Conservation (phyloP, 2,797 vertebrate genomes). For the Australoheros facetus region DNA sequence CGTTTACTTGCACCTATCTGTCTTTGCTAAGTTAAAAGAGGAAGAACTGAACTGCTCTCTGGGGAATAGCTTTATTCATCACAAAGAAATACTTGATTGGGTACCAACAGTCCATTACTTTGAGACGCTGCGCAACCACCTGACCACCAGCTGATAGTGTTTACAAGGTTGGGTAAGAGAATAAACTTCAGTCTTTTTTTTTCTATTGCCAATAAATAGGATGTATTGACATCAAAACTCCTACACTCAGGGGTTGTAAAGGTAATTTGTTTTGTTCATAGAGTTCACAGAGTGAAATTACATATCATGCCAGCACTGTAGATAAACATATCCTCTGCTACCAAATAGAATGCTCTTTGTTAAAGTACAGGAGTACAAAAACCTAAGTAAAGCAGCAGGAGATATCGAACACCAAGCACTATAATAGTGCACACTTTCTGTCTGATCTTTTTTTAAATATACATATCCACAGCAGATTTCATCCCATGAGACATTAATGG, state of each 20-base stretch:
- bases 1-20: conserved; percentile 1
- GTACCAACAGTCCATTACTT: conserved; percentile 2
- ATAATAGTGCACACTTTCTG: conserved; percentile 4
- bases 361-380: conserved; percentile 12
- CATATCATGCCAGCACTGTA: conserved; percentile 22
- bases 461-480: conserved; percentile 27
- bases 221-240: not conserved
- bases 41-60: conserved; percentile 9
- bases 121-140: not conserved
- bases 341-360: conserved; percentile 29
- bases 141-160: not conserved
- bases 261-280: conserved; percentile 44
- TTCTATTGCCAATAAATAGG: not conserved
- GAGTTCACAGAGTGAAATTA: conserved; percentile 45
- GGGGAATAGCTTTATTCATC: conserved; percentile 18
- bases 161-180: not conserved
- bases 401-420: conserved; percentile 14
- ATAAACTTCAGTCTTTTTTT: conserved; percentile 1
- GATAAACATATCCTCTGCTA: conserved; percentile 16
- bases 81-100: not conserved
- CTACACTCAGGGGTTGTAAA: not conserved
- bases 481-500: conserved; percentile 36
- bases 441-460: conserved; percentile 22
- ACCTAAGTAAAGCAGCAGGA: not conserved
- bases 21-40: not conserved